Base-by-base conservation (phyloP, 1,140 invertebrate genomes). In the Dendroctonus ponderosae region DNA sequence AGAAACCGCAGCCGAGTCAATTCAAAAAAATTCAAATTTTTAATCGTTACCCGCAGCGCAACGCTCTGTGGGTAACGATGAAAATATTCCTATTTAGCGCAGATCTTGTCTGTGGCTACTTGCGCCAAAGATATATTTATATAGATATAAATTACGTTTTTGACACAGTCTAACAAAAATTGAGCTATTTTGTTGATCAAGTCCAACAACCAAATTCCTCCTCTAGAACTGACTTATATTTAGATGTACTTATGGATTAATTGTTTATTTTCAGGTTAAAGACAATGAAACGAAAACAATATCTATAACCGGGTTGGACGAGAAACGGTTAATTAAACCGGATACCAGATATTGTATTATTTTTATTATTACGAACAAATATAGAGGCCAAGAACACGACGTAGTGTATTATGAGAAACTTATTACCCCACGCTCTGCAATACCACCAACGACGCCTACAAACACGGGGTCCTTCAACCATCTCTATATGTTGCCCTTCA, bases 381-480 rank as follows among this genome's bases (percentile, higher is more conserved):
- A 75, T 56, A 53, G 59, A 41, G 70, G 69, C 26, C 43, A 62
- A 12, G 64, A 72, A 66, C 72, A 74, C 42, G 62, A 71, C 15
- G 69, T 74, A 15, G 70, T 71, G 15, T 75, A 74, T 42, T 74
- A 71, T 49, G 72, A 75, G 49, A 74, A 66, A 59, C 15, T 72
- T 12, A 66, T 26, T 39, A 73, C 70, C 15, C 51, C 53, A 6
- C n/a, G 14, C 37, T 5, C 37, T 8, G 46, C 65, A 59, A 12
- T n/a, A 15, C 57, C 48, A 12, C 52, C 52, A 37, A 53, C 14
- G 44, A 39, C n/a, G n/a, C 41, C 15, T 38, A 26, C 62, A 11
- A 44, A 48, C 51, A 7, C 44, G 39, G 37, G 43, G 12, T 41
- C 46, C 12, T 71, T 58, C 39, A 67, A 66, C n/a, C 70, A 70